phyloP scores from a whole-genome alignment of 2,797 vertebrate species.

The Podarcis siculus region DNA sequence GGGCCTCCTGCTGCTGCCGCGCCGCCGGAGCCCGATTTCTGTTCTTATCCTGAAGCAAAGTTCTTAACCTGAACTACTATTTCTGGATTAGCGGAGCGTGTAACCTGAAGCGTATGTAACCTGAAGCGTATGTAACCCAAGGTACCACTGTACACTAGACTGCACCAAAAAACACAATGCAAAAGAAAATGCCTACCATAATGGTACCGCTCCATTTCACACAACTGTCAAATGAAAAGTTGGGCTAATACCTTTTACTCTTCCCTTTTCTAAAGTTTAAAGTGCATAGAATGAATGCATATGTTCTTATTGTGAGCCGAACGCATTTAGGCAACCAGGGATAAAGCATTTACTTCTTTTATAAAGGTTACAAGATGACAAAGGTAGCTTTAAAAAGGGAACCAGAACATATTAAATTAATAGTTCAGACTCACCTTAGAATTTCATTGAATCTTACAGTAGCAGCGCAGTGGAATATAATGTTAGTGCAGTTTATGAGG shows the following conservation, averaged over 20 bases:
- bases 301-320: too few relatives aligned
- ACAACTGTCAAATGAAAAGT: not conserved
- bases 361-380: not conserved
- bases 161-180: not conserved
- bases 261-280: not conserved
- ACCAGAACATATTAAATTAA: not conserved
- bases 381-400: not conserved
- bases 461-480: conserved; percentile 96
- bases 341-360: not conserved
- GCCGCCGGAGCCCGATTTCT: too few relatives aligned
- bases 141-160: not conserved
- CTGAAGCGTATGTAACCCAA: too few relatives aligned
- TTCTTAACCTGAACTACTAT: too few relatives aligned
- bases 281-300: not conserved
- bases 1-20: too few relatives aligned
- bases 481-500: conserved; percentile 84
- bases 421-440: conserved; percentile 85
- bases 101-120: too few relatives aligned
- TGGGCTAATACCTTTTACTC: not conserved
- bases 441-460: conserved; percentile 95
- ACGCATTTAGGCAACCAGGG: not conserved
- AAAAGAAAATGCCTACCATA: not conserved
- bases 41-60: too few relatives aligned
- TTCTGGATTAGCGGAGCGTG: too few relatives aligned
- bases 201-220: not conserved